A percentile compares a stretch with the other conserved stretches of the same genome.
phyloP scores from a whole-genome alignment of 2,113 vertebrate species.

The Chrysemys picta region DNA sequence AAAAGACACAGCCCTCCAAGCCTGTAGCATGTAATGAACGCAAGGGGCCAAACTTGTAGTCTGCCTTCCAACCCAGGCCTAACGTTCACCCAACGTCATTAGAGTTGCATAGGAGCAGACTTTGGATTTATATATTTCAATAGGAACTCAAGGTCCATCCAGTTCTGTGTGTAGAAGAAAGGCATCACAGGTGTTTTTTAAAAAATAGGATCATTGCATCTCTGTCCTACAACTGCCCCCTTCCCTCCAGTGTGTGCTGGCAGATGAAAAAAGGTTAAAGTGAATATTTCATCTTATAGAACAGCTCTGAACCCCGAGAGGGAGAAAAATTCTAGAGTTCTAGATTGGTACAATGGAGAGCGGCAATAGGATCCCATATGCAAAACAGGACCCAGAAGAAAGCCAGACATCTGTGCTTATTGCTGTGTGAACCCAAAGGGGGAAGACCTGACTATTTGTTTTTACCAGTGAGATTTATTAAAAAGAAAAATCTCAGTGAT shows the following conservation, averaged over 20 bases:
- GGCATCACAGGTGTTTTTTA: not conserved
- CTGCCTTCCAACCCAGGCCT: not conserved
- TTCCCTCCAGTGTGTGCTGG: constrained; percentile 41
- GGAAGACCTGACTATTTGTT: constrained; percentile 28
- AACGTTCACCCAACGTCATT: not conserved
- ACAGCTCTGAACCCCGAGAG: not conserved
- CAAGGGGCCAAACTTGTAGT: not conserved
- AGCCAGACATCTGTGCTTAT: constrained; percentile 66
- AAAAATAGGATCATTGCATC: constrained; percentile 17
- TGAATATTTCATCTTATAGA: constrained; percentile 33
- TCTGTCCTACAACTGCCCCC: constrained; percentile 14
- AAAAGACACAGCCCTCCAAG: not conserved
- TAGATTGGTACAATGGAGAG: constrained; percentile 44
- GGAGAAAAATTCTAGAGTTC: not conserved
- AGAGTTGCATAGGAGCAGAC: not conserved
- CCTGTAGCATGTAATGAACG: fast-evolving
- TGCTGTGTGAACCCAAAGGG: constrained; percentile 32
- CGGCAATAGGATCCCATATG: constrained; percentile 15
- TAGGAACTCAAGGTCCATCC: not conserved
- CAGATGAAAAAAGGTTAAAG: constrained; percentile 50
- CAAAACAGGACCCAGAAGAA: constrained; percentile 21
- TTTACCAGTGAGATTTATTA: constrained; percentile 45
- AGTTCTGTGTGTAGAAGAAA: not conserved
- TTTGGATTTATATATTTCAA: not conserved
- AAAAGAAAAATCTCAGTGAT: constrained; percentile 31